A percentile compares a stretch with the other conserved stretches of the same genome.
phyloP scores from a whole-genome alignment of 2,888 invertebrate genomes.

The Cephus nigrinus region DNA sequence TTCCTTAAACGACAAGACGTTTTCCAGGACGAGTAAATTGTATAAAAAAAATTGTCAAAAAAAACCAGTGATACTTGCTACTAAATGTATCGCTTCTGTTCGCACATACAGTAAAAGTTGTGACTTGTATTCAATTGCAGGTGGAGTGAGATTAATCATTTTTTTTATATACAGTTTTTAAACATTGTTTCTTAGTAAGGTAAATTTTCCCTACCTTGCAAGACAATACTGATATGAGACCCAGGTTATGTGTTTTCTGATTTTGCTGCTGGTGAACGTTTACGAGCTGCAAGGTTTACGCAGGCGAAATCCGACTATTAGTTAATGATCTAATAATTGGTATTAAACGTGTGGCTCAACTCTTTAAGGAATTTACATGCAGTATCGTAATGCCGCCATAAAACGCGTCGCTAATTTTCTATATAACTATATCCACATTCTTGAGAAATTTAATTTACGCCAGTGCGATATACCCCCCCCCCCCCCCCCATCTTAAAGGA shows the following conservation, averaged over 20 bases:
- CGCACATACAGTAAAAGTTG: not conserved
- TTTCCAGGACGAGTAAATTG: not conserved
- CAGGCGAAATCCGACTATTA: constrained; percentile 8
- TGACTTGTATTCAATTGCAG: not conserved
- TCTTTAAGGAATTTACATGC: not conserved
- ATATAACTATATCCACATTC: not conserved
- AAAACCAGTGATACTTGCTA: not conserved
- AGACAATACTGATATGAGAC: not conserved
- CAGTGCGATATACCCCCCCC: not conserved
- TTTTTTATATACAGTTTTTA: too few relatives aligned
- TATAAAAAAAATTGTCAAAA: not conserved
- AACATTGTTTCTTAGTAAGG: too few relatives aligned
- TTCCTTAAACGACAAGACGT: not conserved
- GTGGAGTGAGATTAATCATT: too few relatives aligned
- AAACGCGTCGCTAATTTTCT: not conserved
- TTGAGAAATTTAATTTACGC: not conserved
- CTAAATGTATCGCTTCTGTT: not conserved
- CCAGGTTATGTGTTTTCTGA: not conserved
- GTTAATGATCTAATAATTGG: constrained; percentile 18
- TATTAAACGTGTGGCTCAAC: not conserved
- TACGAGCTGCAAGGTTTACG: constrained; percentile 13
- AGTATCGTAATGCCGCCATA: not conserved
- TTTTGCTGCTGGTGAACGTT: not conserved
- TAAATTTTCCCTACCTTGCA: not conserved
- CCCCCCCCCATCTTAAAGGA: not conserved